These are phyloP conservation scores for Rhipidura dahli DNA, from an alignment of 2,113 vertebrate genomes.

Conservation along the genomic window DNA sequence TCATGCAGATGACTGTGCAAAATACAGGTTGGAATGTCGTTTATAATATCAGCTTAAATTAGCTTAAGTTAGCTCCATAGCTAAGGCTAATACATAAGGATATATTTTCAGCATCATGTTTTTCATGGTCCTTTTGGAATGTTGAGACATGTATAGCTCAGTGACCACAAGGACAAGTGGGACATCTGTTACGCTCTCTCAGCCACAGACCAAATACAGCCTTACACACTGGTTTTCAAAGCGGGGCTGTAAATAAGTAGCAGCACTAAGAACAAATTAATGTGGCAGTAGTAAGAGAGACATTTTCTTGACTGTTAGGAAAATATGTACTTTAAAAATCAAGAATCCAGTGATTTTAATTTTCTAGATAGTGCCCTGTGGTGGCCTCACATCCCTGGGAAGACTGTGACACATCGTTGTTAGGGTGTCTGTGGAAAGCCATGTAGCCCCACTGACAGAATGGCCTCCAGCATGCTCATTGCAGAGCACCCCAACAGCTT, in stretches of 20 bases:
- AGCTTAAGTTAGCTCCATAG: conserved; percentile 2
- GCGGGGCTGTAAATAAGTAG: not conserved
- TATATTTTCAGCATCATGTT: conserved; percentile 39
- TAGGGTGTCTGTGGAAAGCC: not conserved
- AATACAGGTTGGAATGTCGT: conserved; percentile 9
- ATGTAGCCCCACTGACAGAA: not conserved
- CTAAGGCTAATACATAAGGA: conserved; percentile 1
- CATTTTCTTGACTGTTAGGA: not conserved
- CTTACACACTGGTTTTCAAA: not conserved
- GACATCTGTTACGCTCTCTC: not conserved
- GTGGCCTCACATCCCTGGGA: not conserved
- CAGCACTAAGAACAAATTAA: not conserved
- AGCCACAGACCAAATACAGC: not conserved
- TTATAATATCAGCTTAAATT: conserved; percentile 16
- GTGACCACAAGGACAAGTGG: not conserved
- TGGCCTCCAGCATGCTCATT: rapidly evolving
- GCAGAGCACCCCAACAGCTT: not conserved
- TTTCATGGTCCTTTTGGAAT: conserved; percentile 27
- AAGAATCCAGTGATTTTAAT: not conserved
- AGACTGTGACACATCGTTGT: not conserved
- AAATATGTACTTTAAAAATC: not conserved
- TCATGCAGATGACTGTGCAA: not conserved
- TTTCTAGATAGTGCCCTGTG: not conserved
- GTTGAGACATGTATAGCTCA: not conserved
- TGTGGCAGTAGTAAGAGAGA: not conserved